These are phyloP conservation scores for Loxodonta africana DNA, from an alignment of 2,113 vertebrate genomes.

Conservation along the genomic window DNA sequence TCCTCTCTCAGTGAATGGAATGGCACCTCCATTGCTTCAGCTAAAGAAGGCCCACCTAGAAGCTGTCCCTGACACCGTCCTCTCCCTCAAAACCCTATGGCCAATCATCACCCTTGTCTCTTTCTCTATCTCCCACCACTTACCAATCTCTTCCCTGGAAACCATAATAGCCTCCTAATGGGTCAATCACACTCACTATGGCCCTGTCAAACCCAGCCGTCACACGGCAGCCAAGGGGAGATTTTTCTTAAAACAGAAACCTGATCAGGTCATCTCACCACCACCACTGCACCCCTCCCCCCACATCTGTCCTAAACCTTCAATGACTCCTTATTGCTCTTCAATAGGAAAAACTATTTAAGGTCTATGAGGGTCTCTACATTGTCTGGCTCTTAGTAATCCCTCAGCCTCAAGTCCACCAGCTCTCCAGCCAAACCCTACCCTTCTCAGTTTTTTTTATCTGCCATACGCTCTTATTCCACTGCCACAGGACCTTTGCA, in stretches of 20 bases:
- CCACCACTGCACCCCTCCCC: too few relatives aligned
- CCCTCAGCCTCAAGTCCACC: not conserved
- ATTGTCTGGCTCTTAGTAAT: not conserved
- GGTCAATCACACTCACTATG: not conserved
- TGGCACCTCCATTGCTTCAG: too few relatives aligned
- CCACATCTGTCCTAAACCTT: not conserved
- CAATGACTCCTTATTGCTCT: not conserved
- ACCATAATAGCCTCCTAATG: not conserved
- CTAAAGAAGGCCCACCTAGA: not conserved
- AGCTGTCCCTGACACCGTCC: not conserved
- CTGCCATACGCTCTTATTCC: not conserved
- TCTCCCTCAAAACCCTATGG: not conserved
- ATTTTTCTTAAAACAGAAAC: not conserved
- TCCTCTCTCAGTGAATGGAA: not conserved
- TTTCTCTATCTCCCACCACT: not conserved
- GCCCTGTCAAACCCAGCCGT: not conserved
- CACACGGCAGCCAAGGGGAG: not conserved
- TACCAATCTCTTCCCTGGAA: not conserved
- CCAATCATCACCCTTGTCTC: not conserved
- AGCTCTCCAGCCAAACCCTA: not conserved
- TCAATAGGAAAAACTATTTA: not conserved
- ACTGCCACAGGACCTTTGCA: not conserved
- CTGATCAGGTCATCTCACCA: not conserved
- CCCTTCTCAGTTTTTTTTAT: not conserved
- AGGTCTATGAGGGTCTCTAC: not conserved